Conservation (phyloP, 2,113 vertebrate species). For the Cololabis saira region DNA sequence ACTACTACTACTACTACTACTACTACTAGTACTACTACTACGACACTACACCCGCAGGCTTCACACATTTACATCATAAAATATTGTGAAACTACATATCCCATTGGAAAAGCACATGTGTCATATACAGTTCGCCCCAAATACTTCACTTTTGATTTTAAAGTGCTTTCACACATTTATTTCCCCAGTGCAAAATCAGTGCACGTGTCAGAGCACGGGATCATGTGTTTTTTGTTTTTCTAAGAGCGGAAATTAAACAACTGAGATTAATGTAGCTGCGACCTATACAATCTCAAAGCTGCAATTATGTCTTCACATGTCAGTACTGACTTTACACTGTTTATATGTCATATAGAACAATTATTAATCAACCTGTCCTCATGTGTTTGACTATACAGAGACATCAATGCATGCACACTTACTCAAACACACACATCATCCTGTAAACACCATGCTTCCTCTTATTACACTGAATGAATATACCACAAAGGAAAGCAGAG, state of each 20-base stretch:
- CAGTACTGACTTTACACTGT: constrained; percentile 37
- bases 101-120: too few relatives aligned
- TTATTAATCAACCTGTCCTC: constrained; percentile 23
- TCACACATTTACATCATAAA: too few relatives aligned
- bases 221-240: too few relatives aligned
- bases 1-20: too few relatives aligned
- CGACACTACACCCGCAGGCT: too few relatives aligned
- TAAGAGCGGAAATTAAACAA: background rate
- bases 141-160: too few relatives aligned
- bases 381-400: constrained; percentile 12
- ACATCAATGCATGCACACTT: constrained; percentile 11
- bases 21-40: too few relatives aligned
- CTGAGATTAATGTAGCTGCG: constrained; percentile 14
- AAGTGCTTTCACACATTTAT: too few relatives aligned
- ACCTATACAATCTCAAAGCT: constrained; percentile 15
- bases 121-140: too few relatives aligned
- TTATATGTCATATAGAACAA: constrained; percentile 18
- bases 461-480: constrained; percentile 51
- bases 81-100: too few relatives aligned
- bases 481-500: constrained; percentile 43
- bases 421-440: constrained; percentile 21
- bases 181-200: too few relatives aligned
- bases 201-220: too few relatives aligned
- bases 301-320: constrained; percentile 31
- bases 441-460: constrained; percentile 33